Evolutionary conservation across 1,140 invertebrate genomes (phyloP).

Genomic region (Lordiphosa mommai): DNA sequence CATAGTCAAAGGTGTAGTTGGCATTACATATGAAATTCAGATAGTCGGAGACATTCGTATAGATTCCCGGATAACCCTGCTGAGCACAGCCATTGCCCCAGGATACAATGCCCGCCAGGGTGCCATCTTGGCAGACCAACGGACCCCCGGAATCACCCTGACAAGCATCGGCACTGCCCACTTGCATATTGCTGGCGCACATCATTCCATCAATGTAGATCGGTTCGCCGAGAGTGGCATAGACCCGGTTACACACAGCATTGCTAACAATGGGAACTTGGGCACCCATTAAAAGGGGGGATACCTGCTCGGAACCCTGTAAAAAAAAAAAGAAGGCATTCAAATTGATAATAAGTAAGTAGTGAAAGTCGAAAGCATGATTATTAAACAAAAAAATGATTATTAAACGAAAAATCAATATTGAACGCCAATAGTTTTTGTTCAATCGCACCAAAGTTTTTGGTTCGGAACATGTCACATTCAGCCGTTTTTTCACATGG

Average conservation of each 20-base stretch:
- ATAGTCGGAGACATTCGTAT: slow-evolving; percentile 83
- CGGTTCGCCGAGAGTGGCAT: background rate
- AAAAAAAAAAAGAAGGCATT: background rate
- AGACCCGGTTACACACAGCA: slow-evolving; percentile 11
- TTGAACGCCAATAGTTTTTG: background rate
- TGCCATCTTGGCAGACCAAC: slow-evolving; percentile 36
- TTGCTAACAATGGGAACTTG: slow-evolving; percentile 23
- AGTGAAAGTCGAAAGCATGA: too few relatives aligned
- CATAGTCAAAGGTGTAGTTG: slow-evolving; percentile 33
- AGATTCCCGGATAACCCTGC: slow-evolving; percentile 81
- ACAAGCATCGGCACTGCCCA: slow-evolving; percentile 45
- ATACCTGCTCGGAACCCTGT: slow-evolving; percentile 10
- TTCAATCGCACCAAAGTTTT: too few relatives aligned
- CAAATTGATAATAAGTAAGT: too few relatives aligned
- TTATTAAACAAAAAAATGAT: too few relatives aligned
- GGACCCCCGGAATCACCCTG: slow-evolving; percentile 61
- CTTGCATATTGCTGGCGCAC: slow-evolving; percentile 25
- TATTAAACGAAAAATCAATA: too few relatives aligned
- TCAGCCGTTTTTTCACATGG: too few relatives aligned
- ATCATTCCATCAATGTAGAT: slow-evolving; percentile 15
- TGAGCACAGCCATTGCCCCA: slow-evolving; percentile 83
- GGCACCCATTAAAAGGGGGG: slow-evolving; percentile 16
- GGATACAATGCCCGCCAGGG: slow-evolving; percentile 80
- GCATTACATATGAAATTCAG: slow-evolving; percentile 79
- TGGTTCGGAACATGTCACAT: too few relatives aligned